A percentile compares a stretch with the other conserved stretches of the same genome.
These are phyloP conservation scores for Oedothorax gibbosus DNA, from an alignment of 1,140 invertebrate genomes.

Conservation along the genomic window DNA sequence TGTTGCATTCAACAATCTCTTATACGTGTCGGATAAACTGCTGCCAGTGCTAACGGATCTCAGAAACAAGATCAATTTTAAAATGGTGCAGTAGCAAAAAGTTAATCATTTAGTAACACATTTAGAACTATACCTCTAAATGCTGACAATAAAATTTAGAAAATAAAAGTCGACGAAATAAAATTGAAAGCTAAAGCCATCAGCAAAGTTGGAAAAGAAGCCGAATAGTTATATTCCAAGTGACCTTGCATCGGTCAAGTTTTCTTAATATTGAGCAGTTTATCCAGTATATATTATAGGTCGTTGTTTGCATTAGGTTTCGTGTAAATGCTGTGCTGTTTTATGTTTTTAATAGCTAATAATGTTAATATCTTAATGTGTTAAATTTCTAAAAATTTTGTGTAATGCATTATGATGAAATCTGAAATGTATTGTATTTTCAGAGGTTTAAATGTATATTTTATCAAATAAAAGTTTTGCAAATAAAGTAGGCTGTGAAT, in stretches of 20 bases:
- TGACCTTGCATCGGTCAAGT: neutral
- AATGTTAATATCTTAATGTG: neutral
- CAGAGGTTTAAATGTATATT: slow-evolving; percentile 46
- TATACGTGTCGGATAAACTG: too few relatives aligned
- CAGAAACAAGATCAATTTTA: too few relatives aligned
- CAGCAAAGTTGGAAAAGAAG: neutral
- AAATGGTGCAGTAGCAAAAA: too few relatives aligned
- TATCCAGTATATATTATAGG: neutral
- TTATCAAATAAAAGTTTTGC: slow-evolving; percentile 50
- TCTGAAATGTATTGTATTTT: slow-evolving; percentile 10
- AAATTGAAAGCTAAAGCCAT: neutral
- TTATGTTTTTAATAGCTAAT: neutral
- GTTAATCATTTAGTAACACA: too few relatives aligned
- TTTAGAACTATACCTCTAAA: too few relatives aligned
- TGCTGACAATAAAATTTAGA: too few relatives aligned
- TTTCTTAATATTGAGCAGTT: neutral
- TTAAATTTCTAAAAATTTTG: slow-evolving; percentile 7
- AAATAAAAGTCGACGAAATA: too few relatives aligned
- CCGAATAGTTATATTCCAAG: neutral
- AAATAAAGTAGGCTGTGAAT: neutral
- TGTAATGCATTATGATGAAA: neutral
- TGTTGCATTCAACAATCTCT: too few relatives aligned
- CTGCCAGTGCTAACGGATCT: too few relatives aligned
- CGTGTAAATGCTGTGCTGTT: neutral
- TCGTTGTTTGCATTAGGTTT: neutral